phyloP scores from a whole-genome alignment of 2,113 vertebrate genomes.

The Vidua chalybeata region DNA sequence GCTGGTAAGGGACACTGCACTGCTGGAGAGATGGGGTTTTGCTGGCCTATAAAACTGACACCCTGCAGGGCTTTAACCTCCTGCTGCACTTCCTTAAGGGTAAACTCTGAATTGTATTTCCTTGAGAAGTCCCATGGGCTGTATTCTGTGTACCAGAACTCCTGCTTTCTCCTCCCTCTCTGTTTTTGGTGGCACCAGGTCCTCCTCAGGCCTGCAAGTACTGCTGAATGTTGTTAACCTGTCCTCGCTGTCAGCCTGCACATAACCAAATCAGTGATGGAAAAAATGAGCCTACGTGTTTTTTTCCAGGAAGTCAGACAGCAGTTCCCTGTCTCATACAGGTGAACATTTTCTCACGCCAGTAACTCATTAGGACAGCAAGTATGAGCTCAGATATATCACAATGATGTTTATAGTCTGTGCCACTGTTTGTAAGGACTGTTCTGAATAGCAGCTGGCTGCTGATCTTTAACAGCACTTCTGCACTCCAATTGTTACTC shows the following conservation, averaged over 20 bases:
- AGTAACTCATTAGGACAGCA: neutral
- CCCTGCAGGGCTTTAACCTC: constrained; percentile 23
- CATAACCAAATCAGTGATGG: neutral
- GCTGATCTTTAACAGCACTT: neutral
- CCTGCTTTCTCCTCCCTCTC: neutral
- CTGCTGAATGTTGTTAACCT: neutral
- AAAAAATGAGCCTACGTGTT: neutral
- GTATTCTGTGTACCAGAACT: neutral
- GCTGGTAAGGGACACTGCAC: neutral
- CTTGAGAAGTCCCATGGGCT: neutral
- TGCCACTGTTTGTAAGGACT: neutral
- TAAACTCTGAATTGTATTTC: neutral
- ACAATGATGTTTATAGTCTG: neutral
- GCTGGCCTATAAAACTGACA: neutral
- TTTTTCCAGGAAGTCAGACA: neutral
- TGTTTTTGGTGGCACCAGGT: constrained; percentile 7
- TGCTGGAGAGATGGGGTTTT: neutral
- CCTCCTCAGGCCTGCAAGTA: neutral
- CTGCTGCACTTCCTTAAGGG: constrained; percentile 14
- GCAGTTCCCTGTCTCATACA: neutral
- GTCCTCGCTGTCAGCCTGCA: neutral
- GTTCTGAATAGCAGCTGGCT: neutral
- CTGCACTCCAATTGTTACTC: neutral
- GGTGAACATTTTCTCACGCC: constrained; percentile 11
- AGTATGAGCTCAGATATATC: neutral